Conservation (phyloP, 2,113 vertebrate genomes). For the Sapayoa aenigma region DNA sequence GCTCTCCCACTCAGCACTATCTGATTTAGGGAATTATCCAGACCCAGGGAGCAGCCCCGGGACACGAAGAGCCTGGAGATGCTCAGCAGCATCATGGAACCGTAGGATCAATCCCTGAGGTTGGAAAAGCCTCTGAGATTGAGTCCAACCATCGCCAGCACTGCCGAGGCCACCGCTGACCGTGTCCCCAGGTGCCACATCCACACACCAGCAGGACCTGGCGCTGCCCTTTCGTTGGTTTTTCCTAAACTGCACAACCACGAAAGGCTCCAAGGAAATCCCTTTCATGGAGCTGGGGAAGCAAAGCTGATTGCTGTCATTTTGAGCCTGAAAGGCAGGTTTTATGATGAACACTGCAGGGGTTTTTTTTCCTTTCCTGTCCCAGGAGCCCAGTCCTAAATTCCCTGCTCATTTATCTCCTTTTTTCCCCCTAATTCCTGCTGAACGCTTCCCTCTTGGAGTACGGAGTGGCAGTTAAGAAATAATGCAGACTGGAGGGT, state of each 20-base stretch:
- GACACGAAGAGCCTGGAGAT: neutral
- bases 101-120: neutral
- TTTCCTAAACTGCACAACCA: neutral
- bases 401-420: neutral
- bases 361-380: neutral
- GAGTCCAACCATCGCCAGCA: neutral
- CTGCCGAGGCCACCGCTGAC: neutral
- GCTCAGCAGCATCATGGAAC: neutral
- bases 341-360: neutral
- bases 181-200: neutral
- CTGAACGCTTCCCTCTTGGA: neutral
- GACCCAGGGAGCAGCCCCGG: neutral
- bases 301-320: neutral
- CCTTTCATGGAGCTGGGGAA: neutral
- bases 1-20: fast-evolving
- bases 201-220: neutral
- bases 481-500: neutral
- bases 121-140: neutral
- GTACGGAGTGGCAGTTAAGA: neutral
- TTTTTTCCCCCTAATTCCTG: neutral
- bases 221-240: neutral
- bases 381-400: neutral
- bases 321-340: neutral
- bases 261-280: neutral
- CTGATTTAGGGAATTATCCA: neutral